Evolutionary conservation across 2,113 vertebrate species (phyloP), one percentile per base, ranked within the genome.

Genomic region (Lampris incognitus): DNA sequence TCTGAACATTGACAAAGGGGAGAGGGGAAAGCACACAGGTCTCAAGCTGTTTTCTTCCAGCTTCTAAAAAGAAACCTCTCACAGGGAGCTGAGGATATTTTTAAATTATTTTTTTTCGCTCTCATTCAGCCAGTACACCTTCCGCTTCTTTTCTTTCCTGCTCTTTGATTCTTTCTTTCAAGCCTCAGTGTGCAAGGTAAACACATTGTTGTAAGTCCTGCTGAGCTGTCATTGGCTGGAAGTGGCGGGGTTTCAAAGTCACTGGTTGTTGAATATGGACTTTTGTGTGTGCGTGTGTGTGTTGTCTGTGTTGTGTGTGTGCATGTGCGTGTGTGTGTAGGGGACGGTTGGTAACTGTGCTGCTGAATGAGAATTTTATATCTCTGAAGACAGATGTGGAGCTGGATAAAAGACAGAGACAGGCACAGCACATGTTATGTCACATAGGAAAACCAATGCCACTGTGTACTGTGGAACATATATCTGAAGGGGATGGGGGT

Each of bases 181-280:
- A 58, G 54, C 6, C 38, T 0, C 10, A 11, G 7, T 39, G 48
- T 40, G 5, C n/a, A 10, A 39, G 10, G 39, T 5, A 58, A 75
- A 72, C 0, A 4, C 44, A 71, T 7, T 0, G 0, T 2, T 13
- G 11, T 72, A 38, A 67, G 49, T 71, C 57, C 13, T 54, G 57
- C 9, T 37, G 40, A 4, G n/a, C 66, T 69, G 74, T 70, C 51
- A 49, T 0, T 51, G 69, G 24, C 44, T 66, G 42, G 9, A 13
- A 56, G 63, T 46, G 56, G 0, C 56, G 59, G 58, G 48, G 9
- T 76, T 24, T 78, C 37, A 60, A 64, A 40, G 36, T 72, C 60
- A 8, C 24, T 58, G 69, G 56, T 75, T 76, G 63, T 61, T 2
- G 65, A 51, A 66, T 64, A 68, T 72, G 74, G 38, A 46, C 54